A percentile compares a stretch with the other conserved stretches of the same genome.
Evolutionary conservation across 2,113 vertebrate genomes (phyloP).

Genomic region (Pelecanoides urinatrix): DNA sequence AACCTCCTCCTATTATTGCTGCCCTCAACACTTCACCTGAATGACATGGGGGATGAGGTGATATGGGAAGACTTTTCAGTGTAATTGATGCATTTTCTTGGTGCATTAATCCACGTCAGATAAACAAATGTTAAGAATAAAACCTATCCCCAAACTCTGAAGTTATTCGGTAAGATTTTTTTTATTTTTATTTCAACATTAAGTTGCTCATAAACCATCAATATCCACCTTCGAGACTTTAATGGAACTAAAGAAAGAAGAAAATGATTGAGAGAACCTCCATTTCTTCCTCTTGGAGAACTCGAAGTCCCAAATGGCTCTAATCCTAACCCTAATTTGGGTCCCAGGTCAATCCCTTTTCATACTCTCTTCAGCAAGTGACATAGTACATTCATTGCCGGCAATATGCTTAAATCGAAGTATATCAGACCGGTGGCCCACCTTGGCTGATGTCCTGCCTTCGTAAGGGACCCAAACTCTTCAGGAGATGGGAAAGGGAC

Average conservation of each 20-base stretch:
- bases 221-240: background rate
- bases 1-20: background rate
- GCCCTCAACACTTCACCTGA: background rate
- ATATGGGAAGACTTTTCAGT: background rate
- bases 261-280: background rate
- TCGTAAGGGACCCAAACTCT: background rate
- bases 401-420: background rate
- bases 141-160: background rate
- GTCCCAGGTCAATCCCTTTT: background rate
- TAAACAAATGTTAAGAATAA: background rate
- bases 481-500: background rate
- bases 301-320: background rate
- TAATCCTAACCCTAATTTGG: background rate
- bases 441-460: background rate
- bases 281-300: background rate
- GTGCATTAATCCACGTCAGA: background rate
- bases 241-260: background rate
- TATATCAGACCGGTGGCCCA: background rate
- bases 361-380: background rate
- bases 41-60: fast-evolving
- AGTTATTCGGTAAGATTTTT: background rate
- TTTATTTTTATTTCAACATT: background rate
- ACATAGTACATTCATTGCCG: fast-evolving
- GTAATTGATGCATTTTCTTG: background rate
- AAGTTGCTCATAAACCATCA: background rate